Evolutionary conservation across 1,140 invertebrate genomes (phyloP).

Genomic region (Drosophila chauvacae): DNA sequence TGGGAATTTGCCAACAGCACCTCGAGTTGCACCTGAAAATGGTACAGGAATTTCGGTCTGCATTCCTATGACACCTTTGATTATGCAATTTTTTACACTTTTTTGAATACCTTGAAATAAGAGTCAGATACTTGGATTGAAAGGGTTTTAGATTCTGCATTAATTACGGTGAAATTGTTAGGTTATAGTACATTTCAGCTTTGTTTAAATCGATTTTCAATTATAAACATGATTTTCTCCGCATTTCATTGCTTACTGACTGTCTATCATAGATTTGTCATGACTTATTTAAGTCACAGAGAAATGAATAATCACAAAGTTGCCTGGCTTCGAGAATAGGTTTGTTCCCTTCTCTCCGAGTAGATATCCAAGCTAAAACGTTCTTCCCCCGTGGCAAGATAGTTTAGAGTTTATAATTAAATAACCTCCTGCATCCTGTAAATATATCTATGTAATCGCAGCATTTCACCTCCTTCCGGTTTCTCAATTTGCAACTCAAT

Average conservation of each 20-base stretch:
- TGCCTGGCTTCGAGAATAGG: not conserved
- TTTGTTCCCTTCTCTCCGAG: conserved; percentile 1
- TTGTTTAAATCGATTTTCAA: not conserved
- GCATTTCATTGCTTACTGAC: not conserved
- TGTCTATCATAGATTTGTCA: not conserved
- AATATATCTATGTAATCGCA: conserved; percentile 25
- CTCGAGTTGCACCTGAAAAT: conserved; percentile 32
- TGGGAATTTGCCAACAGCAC: conserved; percentile 28
- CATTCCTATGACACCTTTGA: conserved; percentile 7
- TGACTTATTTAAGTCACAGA: not conserved
- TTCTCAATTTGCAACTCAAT: conserved; percentile 53
- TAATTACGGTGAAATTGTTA: not conserved
- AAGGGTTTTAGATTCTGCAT: not conserved
- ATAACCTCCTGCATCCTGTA: conserved; percentile 13
- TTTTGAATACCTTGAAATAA: not conserved
- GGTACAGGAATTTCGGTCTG: conserved; percentile 3
- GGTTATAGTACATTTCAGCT: too few relatives aligned
- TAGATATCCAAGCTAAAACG: not conserved
- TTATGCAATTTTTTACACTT: not conserved
- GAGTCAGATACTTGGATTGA: not conserved
- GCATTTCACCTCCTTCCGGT: conserved; percentile 7
- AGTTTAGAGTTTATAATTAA: conserved; percentile 28
- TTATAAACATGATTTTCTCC: not conserved
- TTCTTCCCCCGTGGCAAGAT: conserved; percentile 4
- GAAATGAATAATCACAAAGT: not conserved